Evolutionary conservation across 1,140 invertebrate genomes (phyloP), one percentile per base, ranked within the genome.

Genomic region (Cylas formicarius): DNA sequence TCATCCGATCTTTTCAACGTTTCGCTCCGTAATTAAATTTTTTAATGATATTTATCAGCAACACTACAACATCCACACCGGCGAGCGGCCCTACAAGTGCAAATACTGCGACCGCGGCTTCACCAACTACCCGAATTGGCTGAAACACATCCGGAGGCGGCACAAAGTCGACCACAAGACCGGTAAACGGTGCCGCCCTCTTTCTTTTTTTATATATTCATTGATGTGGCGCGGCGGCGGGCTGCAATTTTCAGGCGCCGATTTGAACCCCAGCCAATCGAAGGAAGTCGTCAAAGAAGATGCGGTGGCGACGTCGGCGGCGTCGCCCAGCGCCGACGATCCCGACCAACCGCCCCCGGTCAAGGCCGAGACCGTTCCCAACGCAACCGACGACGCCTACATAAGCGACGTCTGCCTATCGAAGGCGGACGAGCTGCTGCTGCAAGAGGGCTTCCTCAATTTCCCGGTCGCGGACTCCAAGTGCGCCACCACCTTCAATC

Each of bases 151-250:
- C 0, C 58, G 71, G 21, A 63, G 71, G 39, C 62, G 69, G 11
- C 74, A 76, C 43, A 73, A 74, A 51, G 67, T 69, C 7, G 71
- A 72, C 56, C 70, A 71, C 46, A 72, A 71, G 53, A 72, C 71
- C 8, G 69, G 69, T 19, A 59, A 67, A 50, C 58, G 62, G 48
- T 52, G 72, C 17, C 61, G 66, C 41, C 62, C 66, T 40, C 68
- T 67, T 58, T 62, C 64, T 4, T 9, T 28, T 61, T 61, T 16
- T 64, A 63, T 44, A 14, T 8, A 8, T 16, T 7, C 7, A 8
- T 7, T 14, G 13, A 33, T 9, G 14, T n/a, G n/a, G n/a, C n/a
- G n/a, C n/a, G n/a, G 24, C n/a, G n/a, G n/a, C n/a, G 16, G 9
- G 16, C 4, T 9, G 9, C 9, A 29, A 13, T 13, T 31, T 31